These are phyloP conservation scores for Mythimna lalbum DNA, from an alignment of 2,888 invertebrate genomes.

Conservation along the genomic window DNA sequence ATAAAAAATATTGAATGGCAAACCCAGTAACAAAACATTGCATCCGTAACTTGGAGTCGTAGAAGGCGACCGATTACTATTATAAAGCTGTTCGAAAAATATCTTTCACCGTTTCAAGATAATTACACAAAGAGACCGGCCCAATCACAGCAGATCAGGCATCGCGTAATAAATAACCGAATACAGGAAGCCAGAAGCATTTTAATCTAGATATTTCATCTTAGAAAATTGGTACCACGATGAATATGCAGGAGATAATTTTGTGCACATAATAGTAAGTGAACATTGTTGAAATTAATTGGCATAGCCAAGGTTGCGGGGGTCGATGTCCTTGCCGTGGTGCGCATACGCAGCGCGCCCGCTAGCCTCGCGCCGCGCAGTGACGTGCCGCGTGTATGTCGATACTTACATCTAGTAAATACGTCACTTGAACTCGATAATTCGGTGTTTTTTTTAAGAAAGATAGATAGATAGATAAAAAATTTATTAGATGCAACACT, in stretches of 20 bases:
- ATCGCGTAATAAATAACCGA: conserved; percentile 45
- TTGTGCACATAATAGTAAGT: conserved; percentile 71
- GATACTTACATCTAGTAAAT: conserved; percentile 29
- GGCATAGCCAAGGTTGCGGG: conserved; percentile 81
- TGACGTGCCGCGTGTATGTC: conserved; percentile 50
- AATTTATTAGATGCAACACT: no score
- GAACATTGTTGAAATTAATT: conserved; percentile 85
- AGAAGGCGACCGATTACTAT: not conserved
- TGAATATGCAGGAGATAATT: conserved; percentile 64
- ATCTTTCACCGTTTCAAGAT: conserved; percentile 35
- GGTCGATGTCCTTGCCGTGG: conserved; percentile 84
- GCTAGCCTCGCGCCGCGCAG: conserved; percentile 53
- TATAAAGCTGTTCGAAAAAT: conserved; percentile 8
- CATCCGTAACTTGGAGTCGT: not conserved
- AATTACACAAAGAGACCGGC: conserved; percentile 48
- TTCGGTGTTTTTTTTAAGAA: not conserved
- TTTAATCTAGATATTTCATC: conserved; percentile 57
- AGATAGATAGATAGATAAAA: no score
- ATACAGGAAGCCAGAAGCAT: conserved; percentile 58
- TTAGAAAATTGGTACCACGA: conserved; percentile 40
- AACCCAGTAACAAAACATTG: not conserved
- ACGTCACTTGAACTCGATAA: conserved; percentile 19
- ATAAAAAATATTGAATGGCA: not conserved
- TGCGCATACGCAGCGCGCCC: conserved; percentile 69
- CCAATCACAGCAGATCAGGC: conserved; percentile 38